phyloP scores from a whole-genome alignment of 2,113 vertebrate species.

The Eupsittula cactorum region DNA sequence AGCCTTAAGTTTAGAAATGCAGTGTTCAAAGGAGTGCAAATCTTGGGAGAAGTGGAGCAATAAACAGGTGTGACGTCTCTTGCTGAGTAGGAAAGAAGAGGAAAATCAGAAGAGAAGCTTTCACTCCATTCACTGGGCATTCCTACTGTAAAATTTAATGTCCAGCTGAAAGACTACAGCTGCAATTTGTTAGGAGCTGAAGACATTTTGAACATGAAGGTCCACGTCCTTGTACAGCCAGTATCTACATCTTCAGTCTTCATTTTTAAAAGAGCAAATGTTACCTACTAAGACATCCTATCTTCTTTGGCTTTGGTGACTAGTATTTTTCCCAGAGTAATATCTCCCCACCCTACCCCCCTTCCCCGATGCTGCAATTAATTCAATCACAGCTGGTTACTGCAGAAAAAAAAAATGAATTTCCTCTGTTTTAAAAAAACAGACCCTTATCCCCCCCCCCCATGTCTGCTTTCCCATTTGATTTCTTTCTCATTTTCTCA shows the following conservation, averaged over 20 bases:
- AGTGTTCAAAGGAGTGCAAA: background rate
- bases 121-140: background rate
- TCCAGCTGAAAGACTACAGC: background rate
- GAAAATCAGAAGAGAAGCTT: background rate
- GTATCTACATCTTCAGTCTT: background rate
- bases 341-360: background rate
- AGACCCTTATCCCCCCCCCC: fast-evolving
- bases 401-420: background rate
- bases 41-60: background rate
- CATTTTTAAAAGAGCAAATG: background rate
- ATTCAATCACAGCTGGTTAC: background rate
- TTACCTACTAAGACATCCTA: background rate
- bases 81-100: background rate
- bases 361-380: background rate
- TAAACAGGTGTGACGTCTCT: background rate
- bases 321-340: background rate
- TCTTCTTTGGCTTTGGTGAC: background rate
- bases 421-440: background rate
- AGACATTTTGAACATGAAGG: background rate
- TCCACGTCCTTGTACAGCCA: background rate
- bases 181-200: background rate
- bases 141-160: background rate
- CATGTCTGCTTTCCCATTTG: background rate
- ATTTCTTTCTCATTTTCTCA: background rate
- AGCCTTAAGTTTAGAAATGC: background rate